A percentile compares a stretch with the other conserved stretches of the same genome.
Conservation (phyloP, 2,888 invertebrate genomes). For the Ophion slaviceki region DNA sequence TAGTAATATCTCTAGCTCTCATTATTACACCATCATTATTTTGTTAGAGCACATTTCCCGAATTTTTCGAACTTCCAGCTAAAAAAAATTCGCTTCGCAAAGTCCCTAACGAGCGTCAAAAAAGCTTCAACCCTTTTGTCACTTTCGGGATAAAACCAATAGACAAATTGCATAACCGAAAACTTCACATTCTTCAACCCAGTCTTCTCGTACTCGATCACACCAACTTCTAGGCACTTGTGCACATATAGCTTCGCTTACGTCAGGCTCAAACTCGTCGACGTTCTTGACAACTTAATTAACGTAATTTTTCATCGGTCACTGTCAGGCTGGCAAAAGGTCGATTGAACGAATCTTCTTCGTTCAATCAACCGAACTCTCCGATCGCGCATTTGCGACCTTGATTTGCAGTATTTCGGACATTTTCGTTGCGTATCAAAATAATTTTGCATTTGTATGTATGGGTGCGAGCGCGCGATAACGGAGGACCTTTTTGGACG, state of each 20-base stretch:
- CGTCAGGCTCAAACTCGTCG: background rate
- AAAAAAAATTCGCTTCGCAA: background rate
- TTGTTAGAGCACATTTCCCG: background rate
- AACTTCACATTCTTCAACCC: background rate
- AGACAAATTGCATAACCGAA: background rate
- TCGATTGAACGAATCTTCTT: background rate
- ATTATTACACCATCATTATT: background rate
- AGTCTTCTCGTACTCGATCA: background rate
- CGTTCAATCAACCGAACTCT: constrained; percentile 1
- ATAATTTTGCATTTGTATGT: background rate
- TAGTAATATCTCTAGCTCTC: background rate
- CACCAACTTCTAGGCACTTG: too few species aligned
- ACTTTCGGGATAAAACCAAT: background rate
- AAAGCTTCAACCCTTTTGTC: background rate
- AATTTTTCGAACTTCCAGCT: background rate
- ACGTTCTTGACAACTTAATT: background rate
- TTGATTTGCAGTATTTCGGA: background rate
- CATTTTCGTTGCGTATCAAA: background rate
- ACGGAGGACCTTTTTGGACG: constrained; percentile 12
- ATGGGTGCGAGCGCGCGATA: too few species aligned
- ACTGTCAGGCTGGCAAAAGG: background rate
- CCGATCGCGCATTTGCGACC: background rate
- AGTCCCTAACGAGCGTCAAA: background rate
- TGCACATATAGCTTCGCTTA: background rate
- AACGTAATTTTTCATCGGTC: background rate